phyloP scores from a whole-genome alignment of 2,888 invertebrate species.

The Iphiclides podalirius region DNA sequence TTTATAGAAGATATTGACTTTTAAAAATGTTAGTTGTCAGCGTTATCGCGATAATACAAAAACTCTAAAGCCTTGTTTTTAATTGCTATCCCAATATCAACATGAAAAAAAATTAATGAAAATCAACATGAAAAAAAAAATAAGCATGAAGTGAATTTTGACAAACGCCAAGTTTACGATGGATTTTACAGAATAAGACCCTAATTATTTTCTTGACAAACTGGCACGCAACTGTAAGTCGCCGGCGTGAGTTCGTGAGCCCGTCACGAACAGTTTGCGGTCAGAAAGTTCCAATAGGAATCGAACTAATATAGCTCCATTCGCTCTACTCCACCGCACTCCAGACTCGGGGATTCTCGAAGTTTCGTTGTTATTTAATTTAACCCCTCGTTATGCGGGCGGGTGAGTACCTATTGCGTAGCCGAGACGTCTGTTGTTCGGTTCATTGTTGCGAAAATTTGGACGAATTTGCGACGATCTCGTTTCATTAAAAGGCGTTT shows the following conservation, averaged over 20 bases:
- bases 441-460: constrained; percentile 70
- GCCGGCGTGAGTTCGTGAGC: constrained; percentile 29
- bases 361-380: constrained; percentile 75
- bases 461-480: constrained; percentile 72
- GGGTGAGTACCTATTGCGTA: constrained; percentile 50
- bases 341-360: constrained; percentile 45
- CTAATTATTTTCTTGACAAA: too few species aligned
- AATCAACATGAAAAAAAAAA: too few species aligned
- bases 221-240: constrained; percentile 30
- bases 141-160: too few species aligned
- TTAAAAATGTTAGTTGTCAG: too few species aligned
- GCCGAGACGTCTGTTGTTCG: constrained; percentile 52
- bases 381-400: constrained; percentile 69
- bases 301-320: constrained; percentile 54
- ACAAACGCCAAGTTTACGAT: too few species aligned
- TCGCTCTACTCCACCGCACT: constrained; percentile 37
- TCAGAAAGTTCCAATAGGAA: constrained; percentile 57
- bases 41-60: too few species aligned
- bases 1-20: too few species aligned
- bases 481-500: constrained; percentile 71
- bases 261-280: constrained; percentile 56
- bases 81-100: too few species aligned
- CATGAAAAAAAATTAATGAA: too few species aligned
- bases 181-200: too few species aligned
- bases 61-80: too few species aligned